Conservation (phyloP, 1,140 invertebrate genomes). For the Leptopilina boulardi region DNA sequence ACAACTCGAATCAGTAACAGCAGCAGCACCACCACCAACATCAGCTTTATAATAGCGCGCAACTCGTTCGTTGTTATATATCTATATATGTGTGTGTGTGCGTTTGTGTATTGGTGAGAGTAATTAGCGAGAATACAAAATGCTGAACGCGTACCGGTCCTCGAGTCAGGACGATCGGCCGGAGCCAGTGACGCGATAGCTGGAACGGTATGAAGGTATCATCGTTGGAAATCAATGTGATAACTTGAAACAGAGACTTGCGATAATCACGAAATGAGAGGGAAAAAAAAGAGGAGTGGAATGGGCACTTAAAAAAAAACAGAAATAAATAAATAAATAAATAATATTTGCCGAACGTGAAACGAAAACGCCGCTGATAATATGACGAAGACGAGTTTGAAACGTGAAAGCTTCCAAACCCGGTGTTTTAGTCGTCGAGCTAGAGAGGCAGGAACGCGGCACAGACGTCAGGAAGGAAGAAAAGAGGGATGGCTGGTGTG, state of each 20-base stretch:
- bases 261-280: slow-evolving; percentile 29
- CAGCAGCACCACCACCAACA: not conserved
- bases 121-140: slow-evolving; percentile 56
- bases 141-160: slow-evolving; percentile 45
- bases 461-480: slow-evolving; percentile 53
- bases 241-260: not conserved
- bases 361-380: slow-evolving; percentile 42
- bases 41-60: slow-evolving; percentile 35
- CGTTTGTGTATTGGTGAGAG: slow-evolving; percentile 42
- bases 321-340: too few relatives aligned
- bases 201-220: slow-evolving; percentile 24
- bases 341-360: slow-evolving; percentile 34
- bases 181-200: slow-evolving; percentile 35
- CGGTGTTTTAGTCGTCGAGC: slow-evolving; percentile 39
- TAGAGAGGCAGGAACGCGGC: slow-evolving; percentile 51
- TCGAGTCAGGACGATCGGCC: slow-evolving; percentile 35
- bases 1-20: not conserved
- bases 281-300: slow-evolving; percentile 5
- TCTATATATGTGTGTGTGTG: too few relatives aligned
- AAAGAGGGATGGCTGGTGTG: slow-evolving; percentile 51
- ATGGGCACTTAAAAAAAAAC: too few relatives aligned
- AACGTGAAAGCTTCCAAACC: slow-evolving; percentile 44
- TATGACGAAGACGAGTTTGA: slow-evolving; percentile 42
- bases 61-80: slow-evolving; percentile 17
- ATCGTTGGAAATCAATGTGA: slow-evolving; percentile 9